Percentiles rank a stretch among this genome's conserved stretches.
Evolutionary conservation across 2,888 invertebrate genomes (phyloP).

Genomic region (Hofmannophila pseudospretella): DNA sequence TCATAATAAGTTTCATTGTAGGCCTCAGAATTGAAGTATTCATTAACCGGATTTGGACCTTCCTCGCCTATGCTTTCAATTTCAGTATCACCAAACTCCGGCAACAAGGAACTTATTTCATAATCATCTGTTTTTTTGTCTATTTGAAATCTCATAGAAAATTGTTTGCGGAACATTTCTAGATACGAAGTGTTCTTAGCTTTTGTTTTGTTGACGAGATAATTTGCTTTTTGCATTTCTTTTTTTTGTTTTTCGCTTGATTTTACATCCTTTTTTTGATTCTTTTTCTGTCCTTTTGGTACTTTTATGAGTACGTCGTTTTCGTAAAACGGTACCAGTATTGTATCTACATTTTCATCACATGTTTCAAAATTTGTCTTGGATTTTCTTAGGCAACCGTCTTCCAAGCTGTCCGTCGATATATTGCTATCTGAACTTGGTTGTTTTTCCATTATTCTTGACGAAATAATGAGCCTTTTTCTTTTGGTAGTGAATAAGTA

Average conservation of each 20-base stretch:
- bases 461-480: slow-evolving; percentile 31
- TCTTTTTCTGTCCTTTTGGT: slow-evolving; percentile 42
- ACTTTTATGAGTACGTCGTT: slow-evolving; percentile 66
- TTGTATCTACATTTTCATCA: slow-evolving; percentile 56
- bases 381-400: slow-evolving; percentile 33
- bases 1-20: slow-evolving; percentile 69
- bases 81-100: slow-evolving; percentile 66
- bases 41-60: slow-evolving; percentile 27
- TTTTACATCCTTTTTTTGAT: slow-evolving; percentile 18
- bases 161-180: slow-evolving; percentile 61
- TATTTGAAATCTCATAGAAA: slow-evolving; percentile 27
- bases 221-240: slow-evolving; percentile 32
- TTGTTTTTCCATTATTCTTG: slow-evolving; percentile 45
- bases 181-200: slow-evolving; percentile 48
- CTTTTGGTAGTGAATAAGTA: slow-evolving; percentile 49
- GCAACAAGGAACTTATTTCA: slow-evolving; percentile 61
- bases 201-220: slow-evolving; percentile 52
- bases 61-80: slow-evolving; percentile 56
- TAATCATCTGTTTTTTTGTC: slow-evolving; percentile 19
- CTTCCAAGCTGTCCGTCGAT: slow-evolving; percentile 61
- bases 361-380: slow-evolving; percentile 22
- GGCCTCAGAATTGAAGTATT: slow-evolving; percentile 59
- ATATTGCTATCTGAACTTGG: slow-evolving; percentile 49
- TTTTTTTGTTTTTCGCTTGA: slow-evolving; percentile 25
- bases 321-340: slow-evolving; percentile 69